Percentiles rank a stretch among this genome's conserved stretches.
Evolutionary conservation across 1,140 invertebrate genomes (phyloP).

Genomic region (Penaeus japonicus): DNA sequence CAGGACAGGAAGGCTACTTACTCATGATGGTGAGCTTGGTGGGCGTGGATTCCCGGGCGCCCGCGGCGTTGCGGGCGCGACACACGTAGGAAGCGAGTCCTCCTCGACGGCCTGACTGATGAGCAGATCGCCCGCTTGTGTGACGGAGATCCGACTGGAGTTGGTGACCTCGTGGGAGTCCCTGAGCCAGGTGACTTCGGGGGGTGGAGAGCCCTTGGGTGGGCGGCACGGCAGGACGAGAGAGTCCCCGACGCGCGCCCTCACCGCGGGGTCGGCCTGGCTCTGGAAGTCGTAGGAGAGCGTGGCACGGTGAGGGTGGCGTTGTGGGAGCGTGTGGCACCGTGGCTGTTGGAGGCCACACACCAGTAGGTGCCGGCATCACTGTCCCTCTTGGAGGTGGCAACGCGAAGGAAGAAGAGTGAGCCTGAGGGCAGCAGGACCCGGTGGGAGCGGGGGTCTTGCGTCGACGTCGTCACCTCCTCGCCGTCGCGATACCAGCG

Average conservation of each 20-base stretch:
- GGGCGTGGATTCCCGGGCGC: slow-evolving; percentile 61
- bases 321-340: slow-evolving; percentile 38
- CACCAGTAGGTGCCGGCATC: slow-evolving; percentile 52
- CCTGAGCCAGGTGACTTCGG: slow-evolving; percentile 37
- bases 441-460: slow-evolving; percentile 29
- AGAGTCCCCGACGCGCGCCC: slow-evolving; percentile 15
- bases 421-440: slow-evolving; percentile 30
- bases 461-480: background rate
- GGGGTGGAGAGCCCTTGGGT: slow-evolving; percentile 48
- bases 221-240: slow-evolving; percentile 47
- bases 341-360: slow-evolving; percentile 37
- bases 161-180: slow-evolving; percentile 25
- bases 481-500: slow-evolving; percentile 48
- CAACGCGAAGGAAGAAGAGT: slow-evolving; percentile 42
- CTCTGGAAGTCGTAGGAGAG: slow-evolving; percentile 31
- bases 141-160: slow-evolving; percentile 26
- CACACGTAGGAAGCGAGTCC: slow-evolving; percentile 65
- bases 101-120: slow-evolving; percentile 75
- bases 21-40: slow-evolving; percentile 63
- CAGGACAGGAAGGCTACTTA: slow-evolving; percentile 53
- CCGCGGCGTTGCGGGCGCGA: slow-evolving; percentile 64
- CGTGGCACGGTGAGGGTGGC: slow-evolving; percentile 43
- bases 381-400: slow-evolving; percentile 22
- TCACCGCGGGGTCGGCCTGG: slow-evolving; percentile 26
- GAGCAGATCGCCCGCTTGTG: slow-evolving; percentile 11